phyloP scores from a whole-genome alignment of 2,797 vertebrate genomes.

The Danio jaintianensis region DNA sequence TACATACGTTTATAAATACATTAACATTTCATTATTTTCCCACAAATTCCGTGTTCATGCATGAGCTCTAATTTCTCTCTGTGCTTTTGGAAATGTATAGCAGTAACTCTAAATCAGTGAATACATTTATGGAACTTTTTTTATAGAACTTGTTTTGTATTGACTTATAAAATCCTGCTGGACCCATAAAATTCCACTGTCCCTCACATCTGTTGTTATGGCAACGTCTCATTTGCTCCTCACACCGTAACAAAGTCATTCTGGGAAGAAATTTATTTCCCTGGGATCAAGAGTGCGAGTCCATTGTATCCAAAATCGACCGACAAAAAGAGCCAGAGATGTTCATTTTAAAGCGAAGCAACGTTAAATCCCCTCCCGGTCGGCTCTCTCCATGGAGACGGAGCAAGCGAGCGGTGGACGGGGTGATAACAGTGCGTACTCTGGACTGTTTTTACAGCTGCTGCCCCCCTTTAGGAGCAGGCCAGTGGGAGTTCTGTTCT shows the following conservation, averaged over 20 bases:
- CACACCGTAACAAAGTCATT: constrained; percentile 34
- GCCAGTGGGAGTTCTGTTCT: constrained; percentile 38
- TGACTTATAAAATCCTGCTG: constrained; percentile 5
- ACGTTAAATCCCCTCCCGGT: constrained; percentile 50
- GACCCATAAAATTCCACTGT: constrained; percentile 41
- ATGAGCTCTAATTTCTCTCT: not conserved
- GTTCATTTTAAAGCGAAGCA: constrained; percentile 47
- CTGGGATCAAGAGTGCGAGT: constrained; percentile 31
- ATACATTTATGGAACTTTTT: constrained; percentile 23
- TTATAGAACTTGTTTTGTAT: constrained; percentile 30
- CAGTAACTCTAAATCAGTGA: not conserved
- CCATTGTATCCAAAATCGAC: constrained; percentile 33
- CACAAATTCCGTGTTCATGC: not conserved
- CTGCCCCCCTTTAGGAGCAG: constrained; percentile 48
- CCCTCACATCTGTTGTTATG: constrained; percentile 53
- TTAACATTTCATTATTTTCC: too few relatives aligned
- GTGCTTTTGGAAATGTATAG: not conserved
- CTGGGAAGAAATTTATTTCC: constrained; percentile 44
- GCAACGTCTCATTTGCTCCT: constrained; percentile 48
- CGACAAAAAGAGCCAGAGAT: constrained; percentile 41
- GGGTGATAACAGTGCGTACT: constrained; percentile 7
- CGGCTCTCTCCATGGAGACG: constrained; percentile 57
- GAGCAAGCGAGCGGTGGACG: constrained; percentile 4
- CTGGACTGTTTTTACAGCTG: constrained; percentile 61
- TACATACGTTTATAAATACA: too few relatives aligned